Evolutionary conservation across 1,140 invertebrate genomes (phyloP), one percentile per base, ranked within the genome.

Genomic region (Cryptotermes secundus): DNA sequence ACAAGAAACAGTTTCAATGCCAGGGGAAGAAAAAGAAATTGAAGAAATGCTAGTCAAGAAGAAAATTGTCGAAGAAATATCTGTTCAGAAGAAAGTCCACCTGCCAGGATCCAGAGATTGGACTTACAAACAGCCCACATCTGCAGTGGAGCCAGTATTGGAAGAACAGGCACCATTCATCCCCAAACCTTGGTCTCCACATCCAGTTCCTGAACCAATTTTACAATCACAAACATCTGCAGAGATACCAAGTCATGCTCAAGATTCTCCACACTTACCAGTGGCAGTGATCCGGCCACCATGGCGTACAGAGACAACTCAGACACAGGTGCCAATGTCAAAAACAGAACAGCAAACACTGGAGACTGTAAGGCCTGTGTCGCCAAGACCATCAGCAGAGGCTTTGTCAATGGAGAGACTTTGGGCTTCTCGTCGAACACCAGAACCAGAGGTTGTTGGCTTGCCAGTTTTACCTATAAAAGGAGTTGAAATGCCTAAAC

Each of bases 331-430:
- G 24, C 19, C 53, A 4, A 59, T 16, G 4, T 9, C 19, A 59
- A 59, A n/a, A 31, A 31, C n/a, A 31, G 26, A 72, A 9, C 26
- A 72, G 14, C 14, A 26, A 72, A 3, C 19, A 3, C 3, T 22
- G 31, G 49, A 81, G n/a, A 7, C 45, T 38, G 36, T n/a, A 38
- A 83, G 86, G 85, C 34, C 86, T 79, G 72, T 84, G 19, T 88
- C 87, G n/a, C 86, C 87, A 31, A 49, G 80, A 83, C 87, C 88
- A 1, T 88, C 87, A 4, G 84, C 85, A 26, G 87, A 89, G 84
- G 88, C 86, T 10, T 34, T 89, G 19, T 86, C 86, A 49, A 89
- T 89, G 88, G 88, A 89, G 80, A 86, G 86, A 85, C 53, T 86
- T 38, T 87, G 87, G 87, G 80, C 87, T 34, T 85, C 86, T 24